Percentiles rank a stretch among this genome's conserved stretches.
Evolutionary conservation across 2,797 vertebrate species (phyloP).

Genomic region (Argya squamiceps): DNA sequence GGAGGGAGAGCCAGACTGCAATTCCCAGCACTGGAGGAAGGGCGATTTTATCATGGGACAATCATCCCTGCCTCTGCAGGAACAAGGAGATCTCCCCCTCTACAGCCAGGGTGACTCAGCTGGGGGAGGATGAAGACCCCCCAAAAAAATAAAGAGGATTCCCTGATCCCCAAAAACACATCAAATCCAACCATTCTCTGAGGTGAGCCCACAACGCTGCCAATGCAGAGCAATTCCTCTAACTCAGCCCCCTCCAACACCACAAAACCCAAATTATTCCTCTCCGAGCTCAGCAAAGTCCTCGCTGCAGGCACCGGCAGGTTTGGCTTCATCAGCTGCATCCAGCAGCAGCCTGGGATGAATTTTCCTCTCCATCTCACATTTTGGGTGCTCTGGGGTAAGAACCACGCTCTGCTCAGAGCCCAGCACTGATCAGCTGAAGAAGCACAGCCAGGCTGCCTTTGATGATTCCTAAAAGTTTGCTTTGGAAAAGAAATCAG

Average conservation of each 20-base stretch:
- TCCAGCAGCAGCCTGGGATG: background rate
- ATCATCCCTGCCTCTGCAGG: background rate
- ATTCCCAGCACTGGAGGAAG: background rate
- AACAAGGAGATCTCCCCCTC: background rate
- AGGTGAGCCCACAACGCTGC: rapidly evolving
- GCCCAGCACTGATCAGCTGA: background rate
- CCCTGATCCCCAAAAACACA: too few relatives aligned
- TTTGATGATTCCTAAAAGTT: background rate
- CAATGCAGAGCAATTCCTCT: background rate
- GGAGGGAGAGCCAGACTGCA: background rate
- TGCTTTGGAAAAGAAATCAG: background rate
- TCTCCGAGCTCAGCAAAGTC: background rate
- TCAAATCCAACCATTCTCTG: rapidly evolving
- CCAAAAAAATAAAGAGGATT: background rate
- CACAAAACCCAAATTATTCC: background rate
- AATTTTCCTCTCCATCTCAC: background rate
- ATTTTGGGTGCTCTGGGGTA: background rate
- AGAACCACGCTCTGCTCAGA: background rate
- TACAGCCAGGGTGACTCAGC: background rate
- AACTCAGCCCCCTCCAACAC: background rate
- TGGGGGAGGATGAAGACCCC: background rate
- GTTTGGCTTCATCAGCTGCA: background rate
- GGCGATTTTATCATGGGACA: rapidly evolving
- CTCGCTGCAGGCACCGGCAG: background rate
- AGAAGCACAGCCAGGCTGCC: background rate